Evolutionary conservation across 2,888 invertebrate genomes (phyloP), one percentile per base, ranked within the genome.

Genomic region (Trissolcus japonicus): DNA sequence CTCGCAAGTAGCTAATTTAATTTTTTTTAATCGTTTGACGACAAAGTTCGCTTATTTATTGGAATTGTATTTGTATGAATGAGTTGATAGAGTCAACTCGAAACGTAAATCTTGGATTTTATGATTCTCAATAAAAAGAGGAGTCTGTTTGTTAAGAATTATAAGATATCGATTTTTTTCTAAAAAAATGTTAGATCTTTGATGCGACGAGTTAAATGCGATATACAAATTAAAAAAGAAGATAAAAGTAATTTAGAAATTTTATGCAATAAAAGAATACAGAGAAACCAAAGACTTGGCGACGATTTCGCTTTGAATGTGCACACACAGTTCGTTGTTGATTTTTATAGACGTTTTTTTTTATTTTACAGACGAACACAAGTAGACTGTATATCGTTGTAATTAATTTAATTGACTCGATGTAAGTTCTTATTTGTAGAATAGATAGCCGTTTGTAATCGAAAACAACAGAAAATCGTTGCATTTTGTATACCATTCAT

Each of bases 1-100:
- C 91, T 94, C 82, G 88, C 81, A 59, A 83, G 85, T 40, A 80
- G 83, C 17, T 81, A 81, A 60, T 76, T 80, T 56, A 46, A 46
- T 14, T 43, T 4, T 4, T 46, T 46, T n/a, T 46, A n/a, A n/a
- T 19, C 2, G 9, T 46, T 46, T 43, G 25, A 6, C 25, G 35
- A 29, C 29, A 6, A 35, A 35, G 6, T 9, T 35, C 7, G 11
- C 1, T 6, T 35, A 35, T 35, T 35, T 35, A 35, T 35, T 35
- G 35, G 35, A 35, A 6, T 35, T 35, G 7, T 11, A 35, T 11
- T 29, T 29, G 29, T 29, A 4, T 29, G 29, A 29, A 29, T 14
- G 43, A 46, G 9, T 13, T 13, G 43, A 7, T 3, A 13, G 14
- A 7, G 4, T 4, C 19, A 19, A 19, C 19, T 19, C 19, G 19